Percentiles rank a stretch among this genome's conserved stretches.
These are phyloP conservation scores for Dermatophagoides farinae DNA, from an alignment of 1,140 invertebrate species.

Conservation along the genomic window DNA sequence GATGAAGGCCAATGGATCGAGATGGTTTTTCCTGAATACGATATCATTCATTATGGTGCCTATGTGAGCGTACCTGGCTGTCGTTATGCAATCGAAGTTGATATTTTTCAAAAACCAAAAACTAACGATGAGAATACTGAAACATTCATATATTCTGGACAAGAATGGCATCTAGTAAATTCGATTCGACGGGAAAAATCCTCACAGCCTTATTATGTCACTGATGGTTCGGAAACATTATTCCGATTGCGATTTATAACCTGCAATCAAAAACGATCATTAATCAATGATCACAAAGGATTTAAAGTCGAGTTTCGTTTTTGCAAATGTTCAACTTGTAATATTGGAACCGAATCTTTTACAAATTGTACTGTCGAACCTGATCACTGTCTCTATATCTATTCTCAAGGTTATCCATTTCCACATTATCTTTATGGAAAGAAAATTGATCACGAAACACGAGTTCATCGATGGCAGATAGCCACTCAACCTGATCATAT, in stretches of 20 bases:
- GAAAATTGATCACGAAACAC: not conserved
- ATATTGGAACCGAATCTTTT: conserved; percentile 4
- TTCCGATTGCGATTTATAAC: conserved; percentile 18
- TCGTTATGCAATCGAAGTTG: conserved; percentile 16
- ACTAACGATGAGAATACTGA: not conserved
- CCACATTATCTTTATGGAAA: conserved; percentile 18
- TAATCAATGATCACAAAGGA: conserved; percentile 14
- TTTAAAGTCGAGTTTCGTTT: conserved; percentile 19
- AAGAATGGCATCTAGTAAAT: conserved; percentile 2
- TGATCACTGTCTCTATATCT: conserved; percentile 19
- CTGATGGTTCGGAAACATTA: conserved; percentile 18
- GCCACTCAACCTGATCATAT: conserved; percentile 7
- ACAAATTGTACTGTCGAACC: conserved; percentile 15
- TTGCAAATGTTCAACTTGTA: conserved; percentile 20
- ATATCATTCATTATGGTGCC: conserved; percentile 19
- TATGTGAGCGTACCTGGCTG: conserved; percentile 20
- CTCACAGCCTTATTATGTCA: conserved; percentile 19
- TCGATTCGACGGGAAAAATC: conserved; percentile 19
- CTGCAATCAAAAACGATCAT: conserved; percentile 17
- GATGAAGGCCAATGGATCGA: conserved; percentile 16
- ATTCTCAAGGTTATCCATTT: conserved; percentile 21
- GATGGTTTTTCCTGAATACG: conserved; percentile 21
- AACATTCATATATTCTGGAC: not conserved
- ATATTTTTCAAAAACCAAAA: not conserved
- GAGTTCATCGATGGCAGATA: conserved; percentile 19